Conservation (phyloP, 2,113 vertebrate genomes). For the Triplophysa siluroides region DNA sequence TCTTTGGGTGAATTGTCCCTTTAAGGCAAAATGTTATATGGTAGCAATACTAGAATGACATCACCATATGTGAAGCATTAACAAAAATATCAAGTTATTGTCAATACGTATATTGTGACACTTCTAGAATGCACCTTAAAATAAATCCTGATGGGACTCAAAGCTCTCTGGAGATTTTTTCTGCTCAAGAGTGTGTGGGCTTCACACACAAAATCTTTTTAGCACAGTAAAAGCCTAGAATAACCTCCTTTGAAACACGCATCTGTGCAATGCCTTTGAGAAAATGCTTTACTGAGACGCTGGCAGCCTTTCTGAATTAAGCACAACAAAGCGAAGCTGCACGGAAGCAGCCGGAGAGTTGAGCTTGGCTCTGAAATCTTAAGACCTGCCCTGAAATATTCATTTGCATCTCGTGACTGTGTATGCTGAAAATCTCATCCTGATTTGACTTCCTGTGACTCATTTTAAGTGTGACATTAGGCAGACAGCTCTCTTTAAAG, state of each 20-base stretch:
- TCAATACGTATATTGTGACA: too few species aligned
- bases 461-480: conserved; percentile 1
- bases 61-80: too few species aligned
- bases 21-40: too few species aligned
- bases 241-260: conserved; percentile 34
- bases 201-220: conserved; percentile 14
- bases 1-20: too few species aligned
- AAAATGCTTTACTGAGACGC: conserved; percentile 22
- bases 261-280: conserved; percentile 46
- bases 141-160: too few species aligned
- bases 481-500: not conserved
- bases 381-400: conserved; percentile 62
- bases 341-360: conserved; percentile 3
- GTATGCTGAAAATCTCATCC: not conserved
- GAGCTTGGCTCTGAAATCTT: not conserved
- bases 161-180: too few species aligned
- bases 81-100: too few species aligned
- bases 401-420: conserved; percentile 46
- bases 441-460: not conserved
- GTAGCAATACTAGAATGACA: too few species aligned
- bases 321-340: conserved; percentile 58
- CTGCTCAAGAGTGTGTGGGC: not conserved
- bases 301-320: conserved; percentile 47
- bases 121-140: too few species aligned
- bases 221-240: conserved; percentile 24